These are phyloP conservation scores for Stichodactyla mertensii DNA, from an alignment of 64 coral and sea anemone species.

Conservation along the genomic window DNA sequence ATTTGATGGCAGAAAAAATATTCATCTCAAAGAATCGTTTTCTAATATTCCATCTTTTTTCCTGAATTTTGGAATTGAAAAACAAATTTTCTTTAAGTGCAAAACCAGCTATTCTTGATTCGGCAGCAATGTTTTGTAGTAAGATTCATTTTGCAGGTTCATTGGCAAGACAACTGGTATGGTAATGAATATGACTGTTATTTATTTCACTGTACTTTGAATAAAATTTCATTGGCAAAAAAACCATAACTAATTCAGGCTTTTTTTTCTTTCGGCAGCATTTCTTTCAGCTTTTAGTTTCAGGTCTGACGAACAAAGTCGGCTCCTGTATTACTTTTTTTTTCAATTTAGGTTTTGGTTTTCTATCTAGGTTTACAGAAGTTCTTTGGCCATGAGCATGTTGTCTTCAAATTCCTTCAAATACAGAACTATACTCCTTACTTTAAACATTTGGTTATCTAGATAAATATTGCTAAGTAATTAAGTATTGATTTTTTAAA, in stretches of 20 bases:
- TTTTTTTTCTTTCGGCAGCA: conserved; percentile 36
- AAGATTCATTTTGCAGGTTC: conserved; percentile 4
- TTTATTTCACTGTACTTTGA: background rate
- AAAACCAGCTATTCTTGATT: background rate
- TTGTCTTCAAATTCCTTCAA: too few relatives aligned
- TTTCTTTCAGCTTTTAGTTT: conserved; percentile 42
- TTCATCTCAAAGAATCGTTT: too few relatives aligned
- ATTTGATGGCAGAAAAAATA: too few relatives aligned
- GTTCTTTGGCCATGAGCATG: background rate
- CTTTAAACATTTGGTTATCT: too few relatives aligned
- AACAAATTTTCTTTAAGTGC: too few relatives aligned
- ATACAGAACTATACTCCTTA: too few relatives aligned
- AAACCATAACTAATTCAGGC: background rate
- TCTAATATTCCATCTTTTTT: too few relatives aligned
- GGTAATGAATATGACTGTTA: background rate
- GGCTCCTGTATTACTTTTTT: background rate
- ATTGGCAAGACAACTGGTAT: background rate
- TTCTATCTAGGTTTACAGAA: background rate
- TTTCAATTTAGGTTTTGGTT: conserved; percentile 24
- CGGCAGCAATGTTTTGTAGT: background rate
- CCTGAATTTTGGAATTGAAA: too few relatives aligned
- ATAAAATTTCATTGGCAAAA: background rate
- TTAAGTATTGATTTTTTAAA: too few relatives aligned
- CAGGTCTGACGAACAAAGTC: conserved; percentile 26
- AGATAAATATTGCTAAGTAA: too few relatives aligned